Base-by-base conservation (phyloP, 2,113 vertebrate species). In the Heteronetta atricapilla region DNA sequence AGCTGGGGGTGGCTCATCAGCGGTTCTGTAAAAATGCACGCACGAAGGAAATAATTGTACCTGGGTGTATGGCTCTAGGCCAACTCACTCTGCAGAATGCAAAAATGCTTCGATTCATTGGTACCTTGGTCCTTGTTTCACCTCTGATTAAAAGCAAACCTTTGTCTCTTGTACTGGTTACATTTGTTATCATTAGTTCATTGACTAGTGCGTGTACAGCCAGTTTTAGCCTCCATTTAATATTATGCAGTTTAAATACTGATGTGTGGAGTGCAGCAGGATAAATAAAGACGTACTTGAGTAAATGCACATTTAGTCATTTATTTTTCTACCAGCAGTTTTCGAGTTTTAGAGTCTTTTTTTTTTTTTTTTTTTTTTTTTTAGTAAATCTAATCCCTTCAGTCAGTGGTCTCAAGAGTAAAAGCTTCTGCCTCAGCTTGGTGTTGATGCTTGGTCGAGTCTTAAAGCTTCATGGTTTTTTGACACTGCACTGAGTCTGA, bases 381-480 rank as follows among this genome's bases (percentile, higher is more conserved):
- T 18, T 8, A 64, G 40, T 56, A 82, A 82, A 76, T 80, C 52
- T 97, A 96, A 97, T 97, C 95, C 67, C 6, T 95, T 97, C 96
- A 97, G 96, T 90, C 95, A 93, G 90, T 1, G 0, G 92, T 95
- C 95, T 96, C 95, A 84, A 90, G 95, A 95, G 96, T 88, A 96
- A 97, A 97, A 96, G 84, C 89, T 95, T 95, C 86, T 94, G 91
- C 91, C 92, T 96, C 80, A 88, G 95, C 94, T 95, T 93, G 94
- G 90, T 93, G 94, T 96, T 91, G 93, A 95, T 95, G 95, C 92
- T 96, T 97, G 95, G 96, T 92, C 22, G 48, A 90, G 79, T 83
- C 95, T 97, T 96, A 96, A 97, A 96, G 94, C 94, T 96, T 96
- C 95, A 95, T 96, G 95, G 79, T 88, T 97, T 96, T 97, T 95